Conservation (phyloP, 2,888 invertebrate genomes). For the Stenodema calcarata region DNA sequence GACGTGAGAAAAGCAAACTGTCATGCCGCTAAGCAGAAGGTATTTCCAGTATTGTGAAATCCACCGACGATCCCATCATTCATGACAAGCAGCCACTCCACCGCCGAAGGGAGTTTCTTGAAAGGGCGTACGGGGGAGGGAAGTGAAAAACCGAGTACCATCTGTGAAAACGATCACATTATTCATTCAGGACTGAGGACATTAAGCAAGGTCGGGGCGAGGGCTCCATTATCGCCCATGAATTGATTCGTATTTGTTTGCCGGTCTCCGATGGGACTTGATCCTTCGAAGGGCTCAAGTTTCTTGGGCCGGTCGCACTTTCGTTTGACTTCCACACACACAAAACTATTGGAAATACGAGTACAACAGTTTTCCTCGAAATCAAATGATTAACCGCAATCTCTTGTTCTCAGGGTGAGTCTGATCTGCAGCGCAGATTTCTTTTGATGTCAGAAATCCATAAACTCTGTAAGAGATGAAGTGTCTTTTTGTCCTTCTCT, state of each 20-base stretch:
- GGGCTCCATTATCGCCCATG: slow-evolving; percentile 30
- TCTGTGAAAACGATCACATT: slow-evolving; percentile 33
- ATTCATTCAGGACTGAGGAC: slow-evolving; percentile 38
- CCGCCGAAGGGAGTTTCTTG: neutral
- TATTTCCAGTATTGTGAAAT: neutral
- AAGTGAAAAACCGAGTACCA: slow-evolving; percentile 32
- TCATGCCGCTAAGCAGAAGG: neutral
- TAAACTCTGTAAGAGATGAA: too few relatives aligned
- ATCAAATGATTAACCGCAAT: too few relatives aligned
- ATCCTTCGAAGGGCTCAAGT: neutral
- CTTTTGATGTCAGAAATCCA: too few relatives aligned
- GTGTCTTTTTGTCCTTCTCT: too few relatives aligned
- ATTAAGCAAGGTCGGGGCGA: slow-evolving; percentile 21
- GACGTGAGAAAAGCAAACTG: neutral
- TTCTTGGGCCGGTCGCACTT: neutral
- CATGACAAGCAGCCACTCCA: neutral
- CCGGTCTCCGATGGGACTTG: neutral
- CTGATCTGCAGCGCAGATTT: too few relatives aligned
- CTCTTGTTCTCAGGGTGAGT: too few relatives aligned
- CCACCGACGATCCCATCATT: neutral
- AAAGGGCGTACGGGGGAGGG: neutral
- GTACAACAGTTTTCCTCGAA: too few relatives aligned
- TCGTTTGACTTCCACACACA: too few relatives aligned
- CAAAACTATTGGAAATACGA: too few relatives aligned
- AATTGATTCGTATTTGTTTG: slow-evolving; percentile 14